These are phyloP conservation scores for Sinocyclocheilus anshuiensis DNA, from an alignment of 2,113 vertebrate species.

Conservation along the genomic window DNA sequence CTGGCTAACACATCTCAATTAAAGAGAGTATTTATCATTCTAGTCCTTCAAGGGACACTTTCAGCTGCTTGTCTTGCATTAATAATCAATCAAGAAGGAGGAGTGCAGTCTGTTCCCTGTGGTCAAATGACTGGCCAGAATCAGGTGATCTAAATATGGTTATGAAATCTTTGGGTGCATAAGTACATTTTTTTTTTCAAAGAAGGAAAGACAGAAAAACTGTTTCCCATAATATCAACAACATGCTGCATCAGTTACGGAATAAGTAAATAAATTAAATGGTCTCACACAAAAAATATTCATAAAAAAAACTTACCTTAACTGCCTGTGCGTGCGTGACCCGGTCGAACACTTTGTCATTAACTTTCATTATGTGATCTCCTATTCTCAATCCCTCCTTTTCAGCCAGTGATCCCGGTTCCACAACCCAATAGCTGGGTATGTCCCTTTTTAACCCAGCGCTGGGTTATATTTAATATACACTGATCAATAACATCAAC, in stretches of 20 bases:
- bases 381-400: constrained; percentile 90
- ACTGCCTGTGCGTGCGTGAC: constrained; percentile 93
- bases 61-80: constrained; percentile 8
- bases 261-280: too few relatives aligned
- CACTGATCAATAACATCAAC: constrained; percentile 32
- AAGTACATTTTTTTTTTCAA: neutral
- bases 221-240: neutral
- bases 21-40: constrained; percentile 33
- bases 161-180: neutral
- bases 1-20: constrained; percentile 28
- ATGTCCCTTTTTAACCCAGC: too few relatives aligned
- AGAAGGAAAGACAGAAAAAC: neutral
- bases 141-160: neutral
- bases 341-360: constrained; percentile 88
- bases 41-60: neutral
- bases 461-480: too few relatives aligned
- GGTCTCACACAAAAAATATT: too few relatives aligned
- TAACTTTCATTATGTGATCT: constrained; percentile 94
- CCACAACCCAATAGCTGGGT: too few relatives aligned
- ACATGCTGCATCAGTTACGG: too few relatives aligned
- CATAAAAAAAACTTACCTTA: constrained; percentile 77
- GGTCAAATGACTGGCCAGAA: neutral
- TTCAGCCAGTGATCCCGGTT: constrained; percentile 92
- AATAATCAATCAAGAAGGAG: constrained; percentile 34
- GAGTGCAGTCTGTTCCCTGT: neutral